Evolutionary conservation across 1,140 invertebrate species (phyloP), one percentile per base, ranked within the genome.

Genomic region (Bombus fervidus): DNA sequence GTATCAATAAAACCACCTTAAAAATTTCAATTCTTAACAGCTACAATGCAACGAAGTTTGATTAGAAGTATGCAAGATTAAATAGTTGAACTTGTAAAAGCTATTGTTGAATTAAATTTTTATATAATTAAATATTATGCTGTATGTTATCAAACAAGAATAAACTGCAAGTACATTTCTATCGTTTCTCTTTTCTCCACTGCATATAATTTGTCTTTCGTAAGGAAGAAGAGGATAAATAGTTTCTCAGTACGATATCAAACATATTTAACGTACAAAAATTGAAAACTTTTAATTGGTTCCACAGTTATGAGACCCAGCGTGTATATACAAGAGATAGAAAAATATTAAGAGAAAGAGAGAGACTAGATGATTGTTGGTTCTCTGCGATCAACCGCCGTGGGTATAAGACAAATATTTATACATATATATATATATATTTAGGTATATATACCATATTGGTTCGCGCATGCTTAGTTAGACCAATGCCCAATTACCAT

Each of bases 401-500:
- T 85, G 73, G 72, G 86, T 84, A 80, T 66, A 66, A 34, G 47
- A 80, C 57, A 87, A 75, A 78, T 71, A 77, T 81, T 57, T 79
- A 81, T 41, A 88, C 43, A 89, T 77, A 74, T 89, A 85, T 86
- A 66, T 77, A 73, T 89, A 87, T 83, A 72, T 77, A 82, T 72
- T 37, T 43, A 43, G 69, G 28, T 72, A 72, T 72, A 86, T 88
- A 85, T 37, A 86, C 59, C 57, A 83, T 80, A 69, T 89, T 37
- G 72, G 72, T 87, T 87, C 88, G 86, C 88, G 87, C 86, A 94
- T 94, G 93, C 93, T 92, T 90, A 90, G 85, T 91, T 91, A 91
- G 77, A 94, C 89, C 92, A 93, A 89, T 93, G 86, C 37, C 91
- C 93, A 96, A 96, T 98, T 98, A 98, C 98, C 98, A 98, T 97